phyloP scores from a whole-genome alignment of 2,888 invertebrate species.

The Odontothrips loti region DNA sequence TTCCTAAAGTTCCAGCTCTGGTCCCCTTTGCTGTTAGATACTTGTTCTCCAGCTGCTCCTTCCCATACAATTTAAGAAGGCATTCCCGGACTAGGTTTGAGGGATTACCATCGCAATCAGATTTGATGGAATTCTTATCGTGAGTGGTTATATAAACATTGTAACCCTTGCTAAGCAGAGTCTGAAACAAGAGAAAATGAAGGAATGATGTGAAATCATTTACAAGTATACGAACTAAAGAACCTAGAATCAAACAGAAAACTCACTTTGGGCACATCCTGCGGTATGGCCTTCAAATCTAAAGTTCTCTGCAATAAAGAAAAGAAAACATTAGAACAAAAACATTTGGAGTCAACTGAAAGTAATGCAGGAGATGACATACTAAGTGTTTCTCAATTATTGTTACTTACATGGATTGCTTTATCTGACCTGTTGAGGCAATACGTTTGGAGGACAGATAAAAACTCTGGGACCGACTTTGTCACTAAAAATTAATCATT shows the following conservation, averaged over 20 bases:
- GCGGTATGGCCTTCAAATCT: neutral
- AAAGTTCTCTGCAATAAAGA: neutral
- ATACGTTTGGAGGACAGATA: neutral
- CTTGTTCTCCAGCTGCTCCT: too few relatives aligned
- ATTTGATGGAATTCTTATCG: neutral
- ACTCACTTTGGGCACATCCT: neutral
- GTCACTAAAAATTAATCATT: neutral
- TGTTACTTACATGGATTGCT: neutral
- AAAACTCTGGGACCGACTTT: neutral
- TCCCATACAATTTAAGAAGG: neutral
- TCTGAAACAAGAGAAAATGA: too few relatives aligned
- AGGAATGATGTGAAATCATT: too few relatives aligned
- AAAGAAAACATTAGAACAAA: neutral
- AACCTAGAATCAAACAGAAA: neutral
- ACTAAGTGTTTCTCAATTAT: neutral
- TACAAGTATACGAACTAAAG: neutral
- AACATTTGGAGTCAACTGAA: neutral
- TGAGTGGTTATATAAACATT: neutral
- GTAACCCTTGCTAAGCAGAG: neutral
- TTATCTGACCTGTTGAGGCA: neutral
- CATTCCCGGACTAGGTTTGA: neutral
- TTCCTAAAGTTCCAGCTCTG: too few relatives aligned
- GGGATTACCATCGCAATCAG: neutral
- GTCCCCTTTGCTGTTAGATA: too few relatives aligned
- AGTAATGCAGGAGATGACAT: neutral